A percentile compares a stretch with the other conserved stretches of the same genome.
These are phyloP conservation scores for Probaryconus sp. DNA, from an alignment of 1,140 invertebrate species.

Conservation along the genomic window DNA sequence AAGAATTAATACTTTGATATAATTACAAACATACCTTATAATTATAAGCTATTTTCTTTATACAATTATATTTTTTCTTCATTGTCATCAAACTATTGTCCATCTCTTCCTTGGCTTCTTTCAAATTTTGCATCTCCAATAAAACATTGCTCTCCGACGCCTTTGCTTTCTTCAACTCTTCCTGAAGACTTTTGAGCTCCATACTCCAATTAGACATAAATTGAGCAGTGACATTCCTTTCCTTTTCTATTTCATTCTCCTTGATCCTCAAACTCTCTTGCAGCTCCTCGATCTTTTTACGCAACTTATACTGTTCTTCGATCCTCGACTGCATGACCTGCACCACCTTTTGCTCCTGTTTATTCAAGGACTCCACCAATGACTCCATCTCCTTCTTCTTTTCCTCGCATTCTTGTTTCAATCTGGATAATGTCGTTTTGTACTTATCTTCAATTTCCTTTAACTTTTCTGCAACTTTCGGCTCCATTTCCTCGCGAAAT, in stretches of 20 bases:
- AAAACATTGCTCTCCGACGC: conserved; percentile 55
- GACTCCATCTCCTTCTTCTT: conserved; percentile 67
- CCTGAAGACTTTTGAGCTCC: conserved; percentile 66
- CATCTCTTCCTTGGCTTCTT: conserved; percentile 64
- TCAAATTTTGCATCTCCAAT: conserved; percentile 61
- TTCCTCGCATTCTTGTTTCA: conserved; percentile 64
- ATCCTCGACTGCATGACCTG: conserved; percentile 66
- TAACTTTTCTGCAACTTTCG: conserved; percentile 68
- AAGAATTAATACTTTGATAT: not conserved
- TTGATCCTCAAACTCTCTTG: conserved; percentile 60
- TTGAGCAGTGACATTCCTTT: conserved; percentile 69
- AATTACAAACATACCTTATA: conserved; percentile 71
- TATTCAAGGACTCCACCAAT: conserved; percentile 66
- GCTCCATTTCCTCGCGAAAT: conserved; percentile 71
- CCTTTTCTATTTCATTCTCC: conserved; percentile 68
- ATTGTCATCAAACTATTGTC: conserved; percentile 59
- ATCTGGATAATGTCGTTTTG: conserved; percentile 61
- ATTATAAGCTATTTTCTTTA: conserved; percentile 68
- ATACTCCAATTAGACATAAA: conserved; percentile 69
- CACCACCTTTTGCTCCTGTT: conserved; percentile 66
- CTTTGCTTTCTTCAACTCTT: conserved; percentile 62
- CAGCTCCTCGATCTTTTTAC: conserved; percentile 30
- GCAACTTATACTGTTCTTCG: conserved; percentile 65
- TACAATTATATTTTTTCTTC: conserved; percentile 67
- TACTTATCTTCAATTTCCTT: conserved; percentile 69